These are phyloP conservation scores for Hemaris fuciformis DNA, from an alignment of 2,888 invertebrate species.

Conservation along the genomic window DNA sequence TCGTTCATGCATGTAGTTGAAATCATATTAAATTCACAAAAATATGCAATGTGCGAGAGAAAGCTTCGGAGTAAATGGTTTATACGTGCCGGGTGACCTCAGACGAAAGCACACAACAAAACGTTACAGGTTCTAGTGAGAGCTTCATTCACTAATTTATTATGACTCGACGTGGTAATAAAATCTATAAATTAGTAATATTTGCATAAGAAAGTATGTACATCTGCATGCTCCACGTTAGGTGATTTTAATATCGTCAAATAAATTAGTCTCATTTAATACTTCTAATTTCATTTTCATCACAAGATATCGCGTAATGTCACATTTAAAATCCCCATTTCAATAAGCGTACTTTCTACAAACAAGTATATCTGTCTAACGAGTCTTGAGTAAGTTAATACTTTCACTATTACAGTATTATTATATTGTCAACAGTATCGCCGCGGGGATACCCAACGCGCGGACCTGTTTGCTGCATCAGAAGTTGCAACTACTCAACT, in stretches of 20 bases:
- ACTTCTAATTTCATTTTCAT: no score
- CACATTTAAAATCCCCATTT: not conserved
- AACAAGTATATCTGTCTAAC: not conserved
- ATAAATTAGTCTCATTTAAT: no score
- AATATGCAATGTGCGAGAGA: not conserved
- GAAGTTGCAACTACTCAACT: constrained; percentile 94
- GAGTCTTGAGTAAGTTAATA: not conserved
- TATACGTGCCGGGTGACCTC: not conserved
- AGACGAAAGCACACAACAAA: constrained; percentile 5
- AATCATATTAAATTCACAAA: not conserved
- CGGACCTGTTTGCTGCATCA: constrained; percentile 96
- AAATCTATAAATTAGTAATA: not conserved
- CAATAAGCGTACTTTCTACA: not conserved
- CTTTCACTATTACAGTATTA: not conserved
- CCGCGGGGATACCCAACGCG: constrained; percentile 92
- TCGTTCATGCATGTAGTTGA: not conserved
- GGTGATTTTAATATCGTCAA: no score
- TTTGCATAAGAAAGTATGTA: no score
- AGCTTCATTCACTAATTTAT: not conserved
- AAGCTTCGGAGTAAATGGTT: constrained; percentile 1
- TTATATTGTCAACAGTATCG: constrained; percentile 82
- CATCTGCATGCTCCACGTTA: no score
- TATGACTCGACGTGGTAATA: not conserved
- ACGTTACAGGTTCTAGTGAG: constrained; percentile 1
- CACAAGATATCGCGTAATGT: not conserved